Percentiles rank a stretch among this genome's conserved stretches.
Conservation (phyloP, 2,888 invertebrate species). For the Agriotes lineatus region DNA sequence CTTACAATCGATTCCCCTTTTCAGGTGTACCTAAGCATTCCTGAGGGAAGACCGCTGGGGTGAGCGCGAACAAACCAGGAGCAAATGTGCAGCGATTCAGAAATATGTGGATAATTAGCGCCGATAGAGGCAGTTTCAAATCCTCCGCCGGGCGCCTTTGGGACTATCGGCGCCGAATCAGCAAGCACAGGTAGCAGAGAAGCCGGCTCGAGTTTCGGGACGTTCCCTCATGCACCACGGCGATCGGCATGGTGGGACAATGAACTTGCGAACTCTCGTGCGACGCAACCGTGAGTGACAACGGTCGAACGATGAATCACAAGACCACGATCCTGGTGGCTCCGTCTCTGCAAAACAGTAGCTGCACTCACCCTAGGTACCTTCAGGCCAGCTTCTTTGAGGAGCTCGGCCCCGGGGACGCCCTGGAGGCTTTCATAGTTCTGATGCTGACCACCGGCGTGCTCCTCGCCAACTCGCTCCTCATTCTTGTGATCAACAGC, state of each 20-base stretch:
- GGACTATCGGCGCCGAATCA: neutral
- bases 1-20: neutral
- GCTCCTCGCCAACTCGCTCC: constrained; percentile 82
- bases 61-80: constrained; percentile 13
- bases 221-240: neutral
- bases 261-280: constrained; percentile 5
- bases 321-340: constrained; percentile 82
- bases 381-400: constrained; percentile 74
- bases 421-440: constrained; percentile 82
- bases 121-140: constrained; percentile 7
- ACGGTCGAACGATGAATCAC: constrained; percentile 58
- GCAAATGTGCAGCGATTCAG: constrained; percentile 39
- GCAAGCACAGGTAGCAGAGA: constrained; percentile 29
- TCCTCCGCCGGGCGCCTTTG: neutral
- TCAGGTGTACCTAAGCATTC: neutral
- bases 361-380: constrained; percentile 80
- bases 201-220: neutral
- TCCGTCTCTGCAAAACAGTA: constrained; percentile 85
- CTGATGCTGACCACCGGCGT: constrained; percentile 83
- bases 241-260: neutral
- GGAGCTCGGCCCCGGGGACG: constrained; percentile 77
- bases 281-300: constrained; percentile 3
- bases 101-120: constrained; percentile 34
- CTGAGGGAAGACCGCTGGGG: neutral
- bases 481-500: constrained; percentile 88